Conservation (phyloP, 2,888 invertebrate species). For the Nomada fucata region DNA sequence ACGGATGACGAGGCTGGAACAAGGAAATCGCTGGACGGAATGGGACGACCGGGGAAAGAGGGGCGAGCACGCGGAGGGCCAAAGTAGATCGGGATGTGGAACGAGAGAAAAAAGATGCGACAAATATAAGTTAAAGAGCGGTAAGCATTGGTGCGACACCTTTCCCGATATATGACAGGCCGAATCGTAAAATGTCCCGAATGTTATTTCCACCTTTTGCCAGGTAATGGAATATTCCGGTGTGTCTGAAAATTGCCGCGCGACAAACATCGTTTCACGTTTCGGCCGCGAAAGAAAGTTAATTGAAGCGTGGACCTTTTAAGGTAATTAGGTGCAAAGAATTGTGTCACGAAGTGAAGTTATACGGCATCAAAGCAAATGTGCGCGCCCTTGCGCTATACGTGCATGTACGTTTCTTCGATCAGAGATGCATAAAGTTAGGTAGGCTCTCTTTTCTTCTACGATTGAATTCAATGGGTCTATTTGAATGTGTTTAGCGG, state of each 20-base stretch:
- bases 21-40: conserved; percentile 12
- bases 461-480: too few relatives aligned
- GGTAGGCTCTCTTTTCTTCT: too few relatives aligned
- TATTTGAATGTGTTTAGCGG: too few relatives aligned
- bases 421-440: too few relatives aligned
- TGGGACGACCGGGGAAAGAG: neutral
- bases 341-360: too few relatives aligned
- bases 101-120: neutral
- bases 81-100: neutral
- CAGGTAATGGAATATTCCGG: neutral
- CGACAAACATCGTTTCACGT: too few relatives aligned
- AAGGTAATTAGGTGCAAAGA: neutral
- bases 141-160: neutral
- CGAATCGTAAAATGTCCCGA: conserved; percentile 10
- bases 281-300: neutral
- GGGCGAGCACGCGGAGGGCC: neutral
- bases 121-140: neutral
- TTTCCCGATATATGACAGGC: neutral
- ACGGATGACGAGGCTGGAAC: neutral
- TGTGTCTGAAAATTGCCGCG: neutral
- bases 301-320: neutral
- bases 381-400: too few relatives aligned
- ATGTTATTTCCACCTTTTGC: neutral
- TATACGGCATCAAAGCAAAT: too few relatives aligned
- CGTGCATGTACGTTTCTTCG: too few relatives aligned